Evolutionary conservation across 2,888 invertebrate genomes (phyloP), one percentile per base, ranked within the genome.

Genomic region (Dicranocentrus wangi): DNA sequence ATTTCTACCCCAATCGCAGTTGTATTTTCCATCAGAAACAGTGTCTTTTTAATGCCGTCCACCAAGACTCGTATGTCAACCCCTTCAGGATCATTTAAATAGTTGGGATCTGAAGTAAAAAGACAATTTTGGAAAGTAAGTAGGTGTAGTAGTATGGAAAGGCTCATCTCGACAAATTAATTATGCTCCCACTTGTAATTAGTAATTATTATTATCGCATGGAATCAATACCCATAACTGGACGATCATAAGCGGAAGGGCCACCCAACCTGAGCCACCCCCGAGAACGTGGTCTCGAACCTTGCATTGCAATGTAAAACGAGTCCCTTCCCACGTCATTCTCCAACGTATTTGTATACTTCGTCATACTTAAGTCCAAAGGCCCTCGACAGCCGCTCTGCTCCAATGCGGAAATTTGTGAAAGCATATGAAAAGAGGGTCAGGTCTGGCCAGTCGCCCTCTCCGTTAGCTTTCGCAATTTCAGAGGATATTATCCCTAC

Each of bases 371-470:
- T 81, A 1, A 85, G 17, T 47, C 82, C 71, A 39, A 85, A 85
- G 1, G 82, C 81, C 2, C 71, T 53, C 0, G 85, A 69, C 63
- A 66, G 1, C 10, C 23, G 3, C 17, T 42, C 25, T 2, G 83
- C 66, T 13, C 75, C 82, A 51, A 71, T 75, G 1, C 80, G 53
- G 28, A 82, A 81, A 10, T 71, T 66, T 1, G 83, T 61, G n/a
- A 83, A 60, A 0, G 71, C 63, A 53, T 61, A 76, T 13, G 39
- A 43, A 21, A 81, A 78, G 1, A 84, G 32, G 19, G 85, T 84
- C 25, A 85, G 65, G n/a, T 75, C 73, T 2, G 86, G 84, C 83
- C 84, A 86, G 55, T 84, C 78, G 19, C 82, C 84, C 61, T 81
- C 71, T 0, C 86, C 86, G 1, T 75, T 63, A 1, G 51, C 72